A percentile compares a stretch with the other conserved stretches of the same genome.
Conservation (phyloP, 1,140 invertebrate genomes). For the Caenorhabditis tropicalis region DNA sequence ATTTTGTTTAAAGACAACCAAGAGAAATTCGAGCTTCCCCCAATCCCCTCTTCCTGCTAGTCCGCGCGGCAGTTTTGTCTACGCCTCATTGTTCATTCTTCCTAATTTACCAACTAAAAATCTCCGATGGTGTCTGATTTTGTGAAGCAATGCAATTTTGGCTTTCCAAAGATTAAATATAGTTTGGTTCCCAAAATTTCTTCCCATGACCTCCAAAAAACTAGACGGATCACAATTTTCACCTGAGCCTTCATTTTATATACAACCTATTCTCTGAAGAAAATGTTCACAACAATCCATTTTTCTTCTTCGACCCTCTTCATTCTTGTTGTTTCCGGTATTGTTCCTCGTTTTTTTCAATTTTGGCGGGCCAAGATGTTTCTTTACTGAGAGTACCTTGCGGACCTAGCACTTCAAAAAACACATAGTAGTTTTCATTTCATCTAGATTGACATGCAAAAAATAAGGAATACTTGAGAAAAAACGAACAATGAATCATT, state of each 20-base stretch:
- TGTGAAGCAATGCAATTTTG: background rate
- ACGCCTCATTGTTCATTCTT: slow-evolving; percentile 40
- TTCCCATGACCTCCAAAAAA: background rate
- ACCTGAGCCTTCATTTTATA: too few relatives aligned
- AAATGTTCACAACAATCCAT: slow-evolving; percentile 21
- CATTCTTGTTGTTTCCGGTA: background rate
- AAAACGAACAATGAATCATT: slow-evolving; percentile 26
- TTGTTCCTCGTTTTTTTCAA: background rate
- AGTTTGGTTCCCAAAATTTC: background rate
- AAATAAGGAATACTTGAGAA: slow-evolving; percentile 1
- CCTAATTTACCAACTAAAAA: slow-evolving; percentile 34
- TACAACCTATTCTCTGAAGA: too few relatives aligned
- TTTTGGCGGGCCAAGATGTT: background rate
- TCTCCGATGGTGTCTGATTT: background rate
- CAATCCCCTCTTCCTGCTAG: slow-evolving; percentile 6
- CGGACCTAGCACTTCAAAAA: slow-evolving; percentile 15
- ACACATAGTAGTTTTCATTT: background rate
- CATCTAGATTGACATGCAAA: background rate
- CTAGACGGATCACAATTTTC: background rate
- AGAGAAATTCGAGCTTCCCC: slow-evolving; percentile 15
- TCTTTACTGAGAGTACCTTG: background rate
- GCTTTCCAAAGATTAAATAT: background rate
- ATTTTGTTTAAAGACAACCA: slow-evolving; percentile 24
- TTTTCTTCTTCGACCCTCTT: background rate
- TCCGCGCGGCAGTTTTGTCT: slow-evolving; percentile 24